phyloP scores from a whole-genome alignment of 2,797 vertebrate species.

The Syncerus caffer region DNA sequence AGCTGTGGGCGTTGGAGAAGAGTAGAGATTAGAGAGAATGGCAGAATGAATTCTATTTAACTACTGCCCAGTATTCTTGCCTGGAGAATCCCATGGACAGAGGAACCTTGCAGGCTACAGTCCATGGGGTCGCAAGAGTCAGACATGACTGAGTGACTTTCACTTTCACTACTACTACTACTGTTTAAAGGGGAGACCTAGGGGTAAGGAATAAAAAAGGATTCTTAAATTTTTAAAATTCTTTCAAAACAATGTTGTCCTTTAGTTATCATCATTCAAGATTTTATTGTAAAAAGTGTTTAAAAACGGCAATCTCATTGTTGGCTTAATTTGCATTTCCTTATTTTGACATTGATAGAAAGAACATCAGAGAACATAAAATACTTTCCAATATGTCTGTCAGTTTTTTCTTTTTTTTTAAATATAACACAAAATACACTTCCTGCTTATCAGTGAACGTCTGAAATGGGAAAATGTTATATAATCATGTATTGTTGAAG shows the following conservation, averaged over 20 bases:
- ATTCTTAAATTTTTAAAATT: neutral
- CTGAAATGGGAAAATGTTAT: neutral
- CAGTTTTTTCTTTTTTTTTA: neutral
- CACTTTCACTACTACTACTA: neutral
- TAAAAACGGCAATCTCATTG: neutral
- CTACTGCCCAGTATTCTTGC: neutral
- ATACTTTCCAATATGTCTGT: neutral
- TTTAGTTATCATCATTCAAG: neutral
- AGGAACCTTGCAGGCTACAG: too few relatives aligned
- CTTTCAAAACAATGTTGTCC: neutral
- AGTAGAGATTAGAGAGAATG: neutral
- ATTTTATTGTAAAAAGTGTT: neutral
- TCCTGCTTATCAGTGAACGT: neutral
- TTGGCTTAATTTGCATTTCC: neutral
- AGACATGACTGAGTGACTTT: too few relatives aligned
- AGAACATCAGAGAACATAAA: neutral
- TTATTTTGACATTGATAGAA: neutral
- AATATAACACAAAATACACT: neutral
- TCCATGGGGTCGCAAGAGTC: too few relatives aligned
- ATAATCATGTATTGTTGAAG: neutral
- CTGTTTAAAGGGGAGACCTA: neutral
- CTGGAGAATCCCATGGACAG: too few relatives aligned
- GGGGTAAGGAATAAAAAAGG: neutral
- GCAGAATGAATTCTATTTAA: neutral
- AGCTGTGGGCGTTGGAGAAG: neutral